Percentiles rank a stretch among this genome's conserved stretches.
Evolutionary conservation across 2,797 vertebrate species (phyloP).

Genomic region (Argentina silus): DNA sequence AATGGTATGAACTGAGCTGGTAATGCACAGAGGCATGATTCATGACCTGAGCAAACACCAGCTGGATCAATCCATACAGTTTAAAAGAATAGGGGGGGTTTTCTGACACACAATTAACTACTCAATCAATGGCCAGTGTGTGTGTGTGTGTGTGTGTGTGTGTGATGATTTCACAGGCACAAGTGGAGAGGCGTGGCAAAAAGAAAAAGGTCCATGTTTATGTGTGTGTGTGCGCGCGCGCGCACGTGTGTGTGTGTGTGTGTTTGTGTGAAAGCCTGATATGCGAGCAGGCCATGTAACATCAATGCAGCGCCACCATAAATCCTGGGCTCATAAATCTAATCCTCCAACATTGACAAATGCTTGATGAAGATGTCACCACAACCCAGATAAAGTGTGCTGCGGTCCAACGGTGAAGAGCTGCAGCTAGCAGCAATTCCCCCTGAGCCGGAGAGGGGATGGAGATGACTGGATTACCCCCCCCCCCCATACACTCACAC

Average conservation of each 20-base stretch:
- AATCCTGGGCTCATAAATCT: constrained; percentile 78
- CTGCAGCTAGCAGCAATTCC: constrained; percentile 5
- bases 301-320: constrained; percentile 52
- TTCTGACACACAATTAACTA: constrained; percentile 63
- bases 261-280: constrained; percentile 30
- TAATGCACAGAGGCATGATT: constrained; percentile 58
- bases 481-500: background rate
- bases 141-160: constrained; percentile 42
- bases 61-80: constrained; percentile 60
- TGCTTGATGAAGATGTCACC: constrained; percentile 82
- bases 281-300: constrained; percentile 50
- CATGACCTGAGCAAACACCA: constrained; percentile 54
- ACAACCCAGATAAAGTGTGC: constrained; percentile 77
- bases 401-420: constrained; percentile 52
- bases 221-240: constrained; percentile 11
- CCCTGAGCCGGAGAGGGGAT: background rate
- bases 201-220: constrained; percentile 11
- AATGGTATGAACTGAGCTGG: constrained; percentile 40
- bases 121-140: constrained; percentile 65
- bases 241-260: background rate
- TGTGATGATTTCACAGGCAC: constrained; percentile 53
- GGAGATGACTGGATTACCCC: background rate
- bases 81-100: constrained; percentile 65
- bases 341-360: constrained; percentile 77
- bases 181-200: constrained; percentile 33